These are phyloP conservation scores for Chymomyza fuscimana DNA, from an alignment of 2,888 invertebrate genomes.

Conservation along the genomic window DNA sequence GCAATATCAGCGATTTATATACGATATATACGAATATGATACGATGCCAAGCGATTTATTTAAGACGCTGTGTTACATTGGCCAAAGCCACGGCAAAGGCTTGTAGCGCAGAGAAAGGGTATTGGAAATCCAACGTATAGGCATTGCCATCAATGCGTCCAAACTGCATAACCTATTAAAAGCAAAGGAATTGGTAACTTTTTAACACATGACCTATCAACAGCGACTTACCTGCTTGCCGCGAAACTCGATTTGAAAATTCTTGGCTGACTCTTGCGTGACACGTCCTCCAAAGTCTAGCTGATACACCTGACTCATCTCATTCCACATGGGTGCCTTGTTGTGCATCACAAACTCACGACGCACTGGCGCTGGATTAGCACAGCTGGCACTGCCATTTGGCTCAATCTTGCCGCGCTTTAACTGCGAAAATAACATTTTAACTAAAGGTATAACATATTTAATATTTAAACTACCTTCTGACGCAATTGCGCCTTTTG, in stretches of 20 bases:
- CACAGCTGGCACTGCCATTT: conserved; percentile 78
- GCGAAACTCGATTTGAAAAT: conserved; percentile 98
- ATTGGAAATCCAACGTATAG: conserved; percentile 98
- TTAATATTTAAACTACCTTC: conserved; percentile 83
- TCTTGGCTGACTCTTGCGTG: conserved; percentile 99
- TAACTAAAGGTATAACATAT: background rate
- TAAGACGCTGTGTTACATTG: conserved; percentile 80
- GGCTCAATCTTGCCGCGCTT: conserved; percentile 86
- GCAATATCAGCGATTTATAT: background rate
- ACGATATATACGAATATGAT: conserved; percentile 19
- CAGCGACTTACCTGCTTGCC: conserved; percentile 90
- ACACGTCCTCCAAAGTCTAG: conserved; percentile 99
- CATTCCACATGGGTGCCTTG: conserved; percentile 99
- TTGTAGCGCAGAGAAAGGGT: conserved; percentile 98
- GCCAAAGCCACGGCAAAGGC: conserved; percentile 97
- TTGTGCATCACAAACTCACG: conserved; percentile 97
- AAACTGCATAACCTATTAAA: conserved; percentile 97
- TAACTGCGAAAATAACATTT: conserved; percentile 81
- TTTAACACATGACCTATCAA: background rate
- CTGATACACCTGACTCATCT: conserved; percentile 99
- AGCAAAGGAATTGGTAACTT: background rate
- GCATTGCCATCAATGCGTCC: conserved; percentile 99
- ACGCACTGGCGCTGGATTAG: conserved; percentile 81
- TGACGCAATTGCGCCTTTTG: conserved; percentile 94
- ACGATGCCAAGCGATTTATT: conserved; percentile 63